Evolutionary conservation across 2,888 invertebrate species (phyloP), one percentile per base, ranked within the genome.

Genomic region (Drosophila mimica): DNA sequence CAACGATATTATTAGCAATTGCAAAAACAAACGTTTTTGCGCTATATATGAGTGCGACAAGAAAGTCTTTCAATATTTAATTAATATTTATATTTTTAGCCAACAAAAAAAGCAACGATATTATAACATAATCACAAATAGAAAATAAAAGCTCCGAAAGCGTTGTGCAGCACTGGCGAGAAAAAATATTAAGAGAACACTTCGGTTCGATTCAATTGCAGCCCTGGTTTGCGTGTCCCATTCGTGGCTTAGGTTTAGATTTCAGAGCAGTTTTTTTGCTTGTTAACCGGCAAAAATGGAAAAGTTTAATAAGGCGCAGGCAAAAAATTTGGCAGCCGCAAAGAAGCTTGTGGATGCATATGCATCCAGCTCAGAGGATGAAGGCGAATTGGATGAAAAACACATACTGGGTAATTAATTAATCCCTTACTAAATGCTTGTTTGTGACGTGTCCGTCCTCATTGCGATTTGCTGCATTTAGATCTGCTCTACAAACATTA

Each of bases 401-500:
- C 92, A 92, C 73, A 92, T 94, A 58, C 91, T 95, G 64, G 93
- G 94, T 94, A 91, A 72, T 43, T 94, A 91, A 72, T 43, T 30
- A n/a, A 28, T 3, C 13, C 0, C 7, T 17, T 9, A n/a, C 28
- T 8, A 46, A 11, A 15, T 11, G n/a, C 3, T 46, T 46, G 28
- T 30, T 7, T 46, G 52, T 87, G 85, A 87, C 83, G 83, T 83
- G 88, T 82, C 63, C 38, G 9, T 13, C 7, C 36, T 25, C 25
- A 9, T 54, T 17, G 33, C n/a, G 34, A 11, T 25, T 28, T 52
- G 8, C 28, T 36, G 4, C 76, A 83, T 51, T 17, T 76, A 94
- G 94, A 93, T 71, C 91, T 93, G 3, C 92, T 95, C 28, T 93
- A 94, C 49, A 93, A 94, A 73, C 93, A 93, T 71, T 95, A 95